Conservation (phyloP, 2,888 invertebrate species). For the Scotopteryx bipunctaria region DNA sequence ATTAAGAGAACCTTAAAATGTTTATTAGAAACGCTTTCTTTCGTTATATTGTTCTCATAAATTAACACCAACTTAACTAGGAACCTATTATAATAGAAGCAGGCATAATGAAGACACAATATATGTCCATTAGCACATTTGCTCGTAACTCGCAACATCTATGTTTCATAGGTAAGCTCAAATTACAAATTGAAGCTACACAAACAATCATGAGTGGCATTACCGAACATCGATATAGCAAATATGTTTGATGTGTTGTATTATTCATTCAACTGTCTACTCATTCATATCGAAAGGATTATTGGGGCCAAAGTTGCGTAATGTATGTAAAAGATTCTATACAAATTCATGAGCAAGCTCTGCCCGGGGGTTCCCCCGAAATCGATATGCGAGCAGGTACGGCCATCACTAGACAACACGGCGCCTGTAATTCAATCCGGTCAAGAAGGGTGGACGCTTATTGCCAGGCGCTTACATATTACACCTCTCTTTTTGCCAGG, state of each 20-base stretch:
- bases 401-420: constrained; percentile 67
- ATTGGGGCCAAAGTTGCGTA: constrained; percentile 20
- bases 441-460: constrained; percentile 64
- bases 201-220: constrained; percentile 10
- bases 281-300: constrained; percentile 20
- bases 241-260: constrained; percentile 20
- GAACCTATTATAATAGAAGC: neutral
- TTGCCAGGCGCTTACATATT: constrained; percentile 62
- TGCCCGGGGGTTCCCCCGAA: constrained; percentile 16
- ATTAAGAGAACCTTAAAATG: too few relatives aligned
- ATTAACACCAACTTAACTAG: neutral
- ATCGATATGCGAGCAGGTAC: constrained; percentile 54
- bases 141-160: neutral
- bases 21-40: too few relatives aligned
- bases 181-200: constrained; percentile 9
- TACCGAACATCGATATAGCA: constrained; percentile 11
- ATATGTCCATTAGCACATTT: neutral
- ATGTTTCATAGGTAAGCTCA: constrained; percentile 4
- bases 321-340: constrained; percentile 30
- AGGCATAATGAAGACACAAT: neutral
- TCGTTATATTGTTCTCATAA: neutral
- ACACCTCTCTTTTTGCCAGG: constrained; percentile 44
- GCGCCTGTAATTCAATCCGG: constrained; percentile 67
- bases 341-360: constrained; percentile 34
- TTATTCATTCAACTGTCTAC: constrained; percentile 17